Conservation (phyloP, 2,113 vertebrate species). For the Bubo bubo region DNA sequence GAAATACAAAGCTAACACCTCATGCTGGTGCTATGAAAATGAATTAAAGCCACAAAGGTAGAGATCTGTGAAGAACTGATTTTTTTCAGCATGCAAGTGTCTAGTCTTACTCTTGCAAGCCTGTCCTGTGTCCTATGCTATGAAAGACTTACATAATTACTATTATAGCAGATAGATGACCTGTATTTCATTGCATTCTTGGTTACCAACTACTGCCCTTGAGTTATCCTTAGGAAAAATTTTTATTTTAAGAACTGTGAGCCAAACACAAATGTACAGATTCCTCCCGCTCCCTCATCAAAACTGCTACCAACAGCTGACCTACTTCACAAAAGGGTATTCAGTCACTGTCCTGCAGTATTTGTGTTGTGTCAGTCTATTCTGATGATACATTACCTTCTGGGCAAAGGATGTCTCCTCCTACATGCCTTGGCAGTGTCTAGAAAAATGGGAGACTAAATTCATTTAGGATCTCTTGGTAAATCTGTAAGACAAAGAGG, state of each 20-base stretch:
- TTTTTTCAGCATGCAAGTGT: neutral
- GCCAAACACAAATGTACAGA: neutral
- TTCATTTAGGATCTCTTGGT: neutral
- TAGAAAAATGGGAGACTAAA: neutral
- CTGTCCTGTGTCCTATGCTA: neutral
- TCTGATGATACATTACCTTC: neutral
- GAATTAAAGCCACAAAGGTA: neutral
- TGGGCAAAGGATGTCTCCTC: neutral
- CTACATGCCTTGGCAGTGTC: neutral
- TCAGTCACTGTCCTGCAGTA: neutral
- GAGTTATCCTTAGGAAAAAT: neutral
- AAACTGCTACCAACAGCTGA: neutral
- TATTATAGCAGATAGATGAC: neutral
- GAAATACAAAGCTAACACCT: neutral
- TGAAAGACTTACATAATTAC: neutral
- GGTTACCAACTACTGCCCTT: neutral
- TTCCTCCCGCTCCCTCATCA: neutral
- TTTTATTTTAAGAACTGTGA: neutral
- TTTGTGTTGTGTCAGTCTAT: neutral
- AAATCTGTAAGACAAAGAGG: neutral
- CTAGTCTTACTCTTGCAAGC: neutral
- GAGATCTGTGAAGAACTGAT: rapidly evolving
- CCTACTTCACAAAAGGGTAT: neutral
- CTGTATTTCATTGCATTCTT: neutral
- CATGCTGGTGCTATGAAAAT: neutral